phyloP scores from a whole-genome alignment of 2,113 vertebrate genomes.

The Syngnathus scovelli region DNA sequence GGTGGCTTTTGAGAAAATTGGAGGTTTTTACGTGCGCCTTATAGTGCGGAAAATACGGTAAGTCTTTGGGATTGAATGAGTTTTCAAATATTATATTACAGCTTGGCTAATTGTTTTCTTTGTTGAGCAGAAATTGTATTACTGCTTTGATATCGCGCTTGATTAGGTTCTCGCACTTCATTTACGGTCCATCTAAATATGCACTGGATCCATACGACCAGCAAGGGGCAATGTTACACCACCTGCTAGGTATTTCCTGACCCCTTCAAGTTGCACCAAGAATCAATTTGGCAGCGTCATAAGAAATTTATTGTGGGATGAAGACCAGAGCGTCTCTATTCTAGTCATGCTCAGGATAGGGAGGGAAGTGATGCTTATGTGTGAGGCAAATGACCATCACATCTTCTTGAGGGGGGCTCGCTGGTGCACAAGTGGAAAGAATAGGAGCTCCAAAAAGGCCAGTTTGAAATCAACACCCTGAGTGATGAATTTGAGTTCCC shows the following conservation, averaged over 20 bases:
- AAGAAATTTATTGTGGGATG: background rate
- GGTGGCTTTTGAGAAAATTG: too few relatives aligned
- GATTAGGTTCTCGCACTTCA: too few relatives aligned
- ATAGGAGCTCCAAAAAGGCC: background rate
- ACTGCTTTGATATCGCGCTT: too few relatives aligned
- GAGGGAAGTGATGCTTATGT: background rate
- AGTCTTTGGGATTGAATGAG: too few relatives aligned
- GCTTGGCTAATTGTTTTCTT: too few relatives aligned
- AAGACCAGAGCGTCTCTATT: background rate
- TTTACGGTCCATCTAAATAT: background rate
- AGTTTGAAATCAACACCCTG: background rate
- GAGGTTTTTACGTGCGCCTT: too few relatives aligned
- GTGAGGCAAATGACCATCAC: background rate
- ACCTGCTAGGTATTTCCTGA: background rate
- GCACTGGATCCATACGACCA: slow-evolving; percentile 12
- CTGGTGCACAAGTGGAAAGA: background rate
- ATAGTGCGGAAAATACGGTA: too few relatives aligned
- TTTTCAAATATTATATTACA: too few relatives aligned
- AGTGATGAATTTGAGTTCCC: background rate
- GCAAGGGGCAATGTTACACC: slow-evolving; percentile 33
- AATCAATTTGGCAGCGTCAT: background rate
- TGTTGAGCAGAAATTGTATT: too few relatives aligned
- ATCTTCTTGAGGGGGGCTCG: background rate
- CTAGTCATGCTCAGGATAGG: background rate
- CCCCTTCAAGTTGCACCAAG: too few relatives aligned